A percentile compares a stretch with the other conserved stretches of the same genome.
phyloP scores from a whole-genome alignment of 1,140 invertebrate genomes.

The Drosophila mojavensis region DNA sequence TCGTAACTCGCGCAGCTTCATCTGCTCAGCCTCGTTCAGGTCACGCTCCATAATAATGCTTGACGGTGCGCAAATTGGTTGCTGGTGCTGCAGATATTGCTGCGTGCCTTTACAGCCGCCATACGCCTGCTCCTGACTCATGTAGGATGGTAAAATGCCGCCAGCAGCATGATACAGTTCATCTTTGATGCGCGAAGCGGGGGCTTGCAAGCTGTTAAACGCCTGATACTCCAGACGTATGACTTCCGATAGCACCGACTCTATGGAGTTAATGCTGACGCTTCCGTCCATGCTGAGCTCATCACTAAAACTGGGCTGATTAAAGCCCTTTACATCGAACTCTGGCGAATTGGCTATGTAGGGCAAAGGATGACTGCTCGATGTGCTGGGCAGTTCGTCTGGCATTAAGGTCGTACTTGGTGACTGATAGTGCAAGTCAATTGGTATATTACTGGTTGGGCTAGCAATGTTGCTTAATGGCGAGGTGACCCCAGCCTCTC shows the following conservation, averaged over 20 bases:
- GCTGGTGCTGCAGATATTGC: slow-evolving; percentile 54
- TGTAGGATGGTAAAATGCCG: slow-evolving; percentile 42
- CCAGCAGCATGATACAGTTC: slow-evolving; percentile 52
- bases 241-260: slow-evolving; percentile 92
- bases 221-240: slow-evolving; percentile 92
- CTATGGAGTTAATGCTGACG: slow-evolving; percentile 87
- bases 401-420: slow-evolving; percentile 32
- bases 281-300: slow-evolving; percentile 60
- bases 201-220: slow-evolving; percentile 60
- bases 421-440: slow-evolving; percentile 67
- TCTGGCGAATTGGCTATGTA: slow-evolving; percentile 63
- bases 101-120: slow-evolving; percentile 36
- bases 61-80: slow-evolving; percentile 66
- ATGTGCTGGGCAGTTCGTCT: slow-evolving; percentile 70
- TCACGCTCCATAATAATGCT: slow-evolving; percentile 86
- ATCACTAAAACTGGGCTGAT: slow-evolving; percentile 58
- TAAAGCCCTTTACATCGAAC: slow-evolving; percentile 66
- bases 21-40: slow-evolving; percentile 92
- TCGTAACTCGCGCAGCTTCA: slow-evolving; percentile 92
- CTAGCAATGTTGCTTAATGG: slow-evolving; percentile 45
- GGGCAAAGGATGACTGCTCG: slow-evolving; percentile 53
- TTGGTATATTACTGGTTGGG: slow-evolving; percentile 39
- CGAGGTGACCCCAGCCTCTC: slow-evolving; percentile 39
- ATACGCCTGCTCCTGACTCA: slow-evolving; percentile 19
- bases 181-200: slow-evolving; percentile 78